Evolutionary conservation across 2,113 vertebrate genomes (phyloP).

Genomic region (Paracyprichromis sp.): DNA sequence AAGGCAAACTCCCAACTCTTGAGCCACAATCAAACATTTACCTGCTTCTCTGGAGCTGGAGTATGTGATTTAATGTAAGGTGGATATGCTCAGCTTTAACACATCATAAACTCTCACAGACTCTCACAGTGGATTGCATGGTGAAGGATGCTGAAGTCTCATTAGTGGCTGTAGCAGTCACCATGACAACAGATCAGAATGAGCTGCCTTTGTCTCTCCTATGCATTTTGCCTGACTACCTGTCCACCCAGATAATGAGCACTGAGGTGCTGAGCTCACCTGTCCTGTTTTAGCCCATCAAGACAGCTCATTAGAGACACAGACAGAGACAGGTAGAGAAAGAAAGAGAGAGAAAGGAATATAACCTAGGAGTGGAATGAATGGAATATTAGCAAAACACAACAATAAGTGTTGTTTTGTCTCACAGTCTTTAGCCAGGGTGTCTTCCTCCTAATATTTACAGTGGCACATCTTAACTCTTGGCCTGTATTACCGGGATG

Average conservation of each 20-base stretch:
- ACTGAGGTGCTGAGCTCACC: conserved; percentile 7
- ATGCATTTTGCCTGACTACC: neutral
- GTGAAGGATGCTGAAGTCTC: conserved; percentile 9
- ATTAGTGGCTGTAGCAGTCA: conserved; percentile 33
- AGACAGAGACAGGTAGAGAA: neutral
- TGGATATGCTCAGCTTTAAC: neutral
- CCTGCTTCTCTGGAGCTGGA: neutral
- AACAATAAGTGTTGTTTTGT: neutral
- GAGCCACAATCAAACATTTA: neutral
- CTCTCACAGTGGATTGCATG: neutral
- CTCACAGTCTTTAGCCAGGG: neutral
- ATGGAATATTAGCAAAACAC: neutral
- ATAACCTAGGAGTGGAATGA: neutral
- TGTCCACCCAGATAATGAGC: conserved; percentile 45
- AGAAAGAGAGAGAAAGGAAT: neutral
- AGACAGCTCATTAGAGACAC: conserved; percentile 26
- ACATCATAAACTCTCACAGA: neutral
- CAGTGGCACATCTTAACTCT: neutral
- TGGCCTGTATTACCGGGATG: neutral
- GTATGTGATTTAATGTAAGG: neutral
- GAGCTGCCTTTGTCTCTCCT: neutral
- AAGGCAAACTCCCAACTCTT: too few species aligned
- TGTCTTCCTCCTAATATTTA: neutral
- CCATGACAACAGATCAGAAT: neutral
- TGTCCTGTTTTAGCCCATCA: neutral